These are phyloP conservation scores for Sinopyrophorus schimmeli DNA, from an alignment of 2,888 invertebrate genomes.

Conservation along the genomic window DNA sequence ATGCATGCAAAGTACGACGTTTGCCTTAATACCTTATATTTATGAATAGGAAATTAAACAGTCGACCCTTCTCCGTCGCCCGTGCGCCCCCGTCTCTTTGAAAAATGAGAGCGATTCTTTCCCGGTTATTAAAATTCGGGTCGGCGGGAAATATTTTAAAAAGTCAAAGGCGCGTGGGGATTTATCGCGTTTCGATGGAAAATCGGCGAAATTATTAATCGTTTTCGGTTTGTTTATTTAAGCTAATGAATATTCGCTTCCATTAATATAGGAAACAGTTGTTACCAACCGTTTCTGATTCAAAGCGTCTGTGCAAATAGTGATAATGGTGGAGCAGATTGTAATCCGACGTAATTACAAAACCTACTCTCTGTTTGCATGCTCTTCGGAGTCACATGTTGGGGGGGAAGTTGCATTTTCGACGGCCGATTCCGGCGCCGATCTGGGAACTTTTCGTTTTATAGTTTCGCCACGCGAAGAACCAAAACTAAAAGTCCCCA, in stretches of 20 bases:
- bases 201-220: slow-evolving; percentile 33
- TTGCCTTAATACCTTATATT: slow-evolving; percentile 40
- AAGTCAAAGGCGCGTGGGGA: neutral
- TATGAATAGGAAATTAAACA: slow-evolving; percentile 42
- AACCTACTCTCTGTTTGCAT: slow-evolving; percentile 31
- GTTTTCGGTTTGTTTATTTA: slow-evolving; percentile 30
- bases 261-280: slow-evolving; percentile 33
- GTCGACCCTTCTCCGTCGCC: slow-evolving; percentile 20
- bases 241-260: slow-evolving; percentile 31
- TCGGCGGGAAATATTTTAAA: no score
- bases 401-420: no score
- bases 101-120: slow-evolving; percentile 25
- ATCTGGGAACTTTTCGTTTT: no score
- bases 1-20: slow-evolving; percentile 42
- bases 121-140: slow-evolving; percentile 19
- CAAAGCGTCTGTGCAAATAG: slow-evolving; percentile 34
- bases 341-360: slow-evolving; percentile 33
- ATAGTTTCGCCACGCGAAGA: no score
- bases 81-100: slow-evolving; percentile 7
- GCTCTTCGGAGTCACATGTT: slow-evolving; percentile 27
- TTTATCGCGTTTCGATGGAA: neutral
- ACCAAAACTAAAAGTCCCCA: no score
- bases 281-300: slow-evolving; percentile 29
- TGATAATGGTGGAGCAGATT: slow-evolving; percentile 33
- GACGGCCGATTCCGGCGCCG: no score